These are phyloP conservation scores for Samia ricini DNA, from an alignment of 1,140 invertebrate genomes.

Conservation along the genomic window DNA sequence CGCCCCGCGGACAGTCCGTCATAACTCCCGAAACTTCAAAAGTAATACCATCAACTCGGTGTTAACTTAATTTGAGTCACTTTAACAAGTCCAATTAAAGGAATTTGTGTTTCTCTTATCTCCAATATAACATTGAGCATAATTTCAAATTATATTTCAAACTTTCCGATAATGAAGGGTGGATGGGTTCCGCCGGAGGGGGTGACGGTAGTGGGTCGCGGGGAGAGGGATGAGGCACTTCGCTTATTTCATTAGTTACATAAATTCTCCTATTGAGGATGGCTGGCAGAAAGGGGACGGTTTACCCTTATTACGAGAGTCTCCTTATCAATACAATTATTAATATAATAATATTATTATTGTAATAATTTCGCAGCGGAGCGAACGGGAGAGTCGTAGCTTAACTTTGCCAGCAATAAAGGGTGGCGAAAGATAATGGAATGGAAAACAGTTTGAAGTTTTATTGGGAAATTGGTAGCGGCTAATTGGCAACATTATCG, in stretches of 20 bases:
- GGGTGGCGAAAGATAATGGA: constrained; percentile 76
- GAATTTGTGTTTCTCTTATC: constrained; percentile 78
- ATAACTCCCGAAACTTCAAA: constrained; percentile 72
- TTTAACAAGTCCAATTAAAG: constrained; percentile 78
- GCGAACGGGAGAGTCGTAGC: constrained; percentile 69
- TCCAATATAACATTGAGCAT: constrained; percentile 78
- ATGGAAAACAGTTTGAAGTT: constrained; percentile 78
- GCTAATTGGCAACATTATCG: constrained; percentile 76
- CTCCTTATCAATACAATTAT: constrained; percentile 78
- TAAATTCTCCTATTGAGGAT: constrained; percentile 77
- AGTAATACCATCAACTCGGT: constrained; percentile 76
- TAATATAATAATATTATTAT: constrained; percentile 78
- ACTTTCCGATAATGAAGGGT: constrained; percentile 77
- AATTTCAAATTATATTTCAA: constrained; percentile 78
- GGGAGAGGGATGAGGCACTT: constrained; percentile 44
- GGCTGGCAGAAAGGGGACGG: constrained; percentile 76
- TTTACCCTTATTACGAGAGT: constrained; percentile 77
- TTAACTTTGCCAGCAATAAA: constrained; percentile 75
- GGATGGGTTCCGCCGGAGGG: constrained; percentile 45
- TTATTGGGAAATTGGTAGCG: constrained; percentile 76
- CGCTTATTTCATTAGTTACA: constrained; percentile 77
- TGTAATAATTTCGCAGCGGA: constrained; percentile 73
- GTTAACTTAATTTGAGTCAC: constrained; percentile 77
- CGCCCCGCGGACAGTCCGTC: constrained; percentile 67
- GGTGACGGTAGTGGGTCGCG: constrained; percentile 32